Evolutionary conservation across 2,113 vertebrate genomes (phyloP), one percentile per base, ranked within the genome.

Genomic region (Saccopteryx bilineata): DNA sequence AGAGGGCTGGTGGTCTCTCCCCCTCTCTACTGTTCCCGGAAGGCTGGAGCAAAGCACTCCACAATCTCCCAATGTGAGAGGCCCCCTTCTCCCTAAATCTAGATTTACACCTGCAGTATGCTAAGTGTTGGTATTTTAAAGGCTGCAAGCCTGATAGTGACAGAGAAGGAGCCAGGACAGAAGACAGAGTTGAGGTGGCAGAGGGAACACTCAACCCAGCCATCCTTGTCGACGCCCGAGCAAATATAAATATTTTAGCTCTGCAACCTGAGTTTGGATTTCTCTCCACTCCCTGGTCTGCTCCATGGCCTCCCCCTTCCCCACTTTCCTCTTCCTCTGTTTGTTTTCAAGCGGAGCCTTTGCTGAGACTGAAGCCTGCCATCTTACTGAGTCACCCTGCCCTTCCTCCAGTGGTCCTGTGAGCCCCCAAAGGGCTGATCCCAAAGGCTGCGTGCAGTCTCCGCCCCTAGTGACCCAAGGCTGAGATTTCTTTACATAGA

Each of bases 321-420:
- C 83, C 90, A 93, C 96, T 66, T 92, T 65, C 39, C n/a, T 68
- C 46, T 76, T 66, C 54, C n/a, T 95, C 93, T 82, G 50, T 95
- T 96, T 95, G 63, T 79, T 95, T 96, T 79, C 46, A 86, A 93
- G 71, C 26, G 76, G 54, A 81, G 24, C 9, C 50, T 90, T 81
- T 88, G 84, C 39, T 78, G 89, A 96, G 48, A 83, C 39, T 23
- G 11, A 75, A 66, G 33, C 28, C 84, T 54, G 1, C 13, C 48
- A 28, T n/a, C 58, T 87, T 39, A 75, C 21, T 69, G 46, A 87
- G 56, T 26, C 19, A 54, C 15, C 75, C 24, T 58, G 69, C 14
- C 26, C 31, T 78, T 61, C 58, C 89, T 46, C 31, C 50, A 60
- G 3, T 7, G 18, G 24, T 74, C 61, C 7, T 54, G 39, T 46